Evolutionary conservation across 2,888 invertebrate genomes (phyloP).

Genomic region (Liodrosophila aerea): DNA sequence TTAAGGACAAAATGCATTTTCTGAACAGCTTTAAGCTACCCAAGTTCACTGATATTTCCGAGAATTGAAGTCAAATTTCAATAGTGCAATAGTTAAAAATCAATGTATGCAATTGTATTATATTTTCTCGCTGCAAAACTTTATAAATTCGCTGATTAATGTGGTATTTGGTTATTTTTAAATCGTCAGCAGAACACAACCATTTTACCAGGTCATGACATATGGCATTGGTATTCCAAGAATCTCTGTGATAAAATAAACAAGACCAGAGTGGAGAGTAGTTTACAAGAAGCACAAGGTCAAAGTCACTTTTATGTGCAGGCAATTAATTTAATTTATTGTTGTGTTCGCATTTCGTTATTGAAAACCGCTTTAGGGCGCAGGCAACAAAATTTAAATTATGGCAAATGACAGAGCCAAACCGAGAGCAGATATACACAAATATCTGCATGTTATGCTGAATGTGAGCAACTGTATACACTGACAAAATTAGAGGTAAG

Average conservation of each 20-base stretch:
- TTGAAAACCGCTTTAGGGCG: conserved; percentile 50
- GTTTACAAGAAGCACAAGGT: conserved; percentile 29
- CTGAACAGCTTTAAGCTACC: conserved; percentile 6
- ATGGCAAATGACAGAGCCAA: conserved; percentile 29
- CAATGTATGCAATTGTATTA: background rate
- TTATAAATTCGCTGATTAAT: too few relatives aligned
- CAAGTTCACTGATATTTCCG: conserved; percentile 12
- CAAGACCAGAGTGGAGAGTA: background rate
- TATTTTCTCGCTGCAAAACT: too few relatives aligned
- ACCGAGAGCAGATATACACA: conserved; percentile 7
- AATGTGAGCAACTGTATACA: conserved; percentile 6
- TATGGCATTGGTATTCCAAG: too few relatives aligned
- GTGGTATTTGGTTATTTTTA: too few relatives aligned
- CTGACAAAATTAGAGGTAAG: conserved; percentile 16
- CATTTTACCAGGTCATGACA: too few relatives aligned
- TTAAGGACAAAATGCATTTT: conserved; percentile 5
- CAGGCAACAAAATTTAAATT: conserved; percentile 34
- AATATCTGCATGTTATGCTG: background rate
- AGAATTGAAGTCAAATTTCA: background rate
- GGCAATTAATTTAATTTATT: conserved; percentile 64
- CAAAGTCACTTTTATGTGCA: conserved; percentile 47
- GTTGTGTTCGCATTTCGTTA: conserved; percentile 33
- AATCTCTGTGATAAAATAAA: too few relatives aligned
- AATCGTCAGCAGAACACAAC: too few relatives aligned
- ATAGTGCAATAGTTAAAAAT: background rate